Evolutionary conservation across 1,140 invertebrate genomes (phyloP), one percentile per base, ranked within the genome.

Genomic region (Thereuonema tuberculata): DNA sequence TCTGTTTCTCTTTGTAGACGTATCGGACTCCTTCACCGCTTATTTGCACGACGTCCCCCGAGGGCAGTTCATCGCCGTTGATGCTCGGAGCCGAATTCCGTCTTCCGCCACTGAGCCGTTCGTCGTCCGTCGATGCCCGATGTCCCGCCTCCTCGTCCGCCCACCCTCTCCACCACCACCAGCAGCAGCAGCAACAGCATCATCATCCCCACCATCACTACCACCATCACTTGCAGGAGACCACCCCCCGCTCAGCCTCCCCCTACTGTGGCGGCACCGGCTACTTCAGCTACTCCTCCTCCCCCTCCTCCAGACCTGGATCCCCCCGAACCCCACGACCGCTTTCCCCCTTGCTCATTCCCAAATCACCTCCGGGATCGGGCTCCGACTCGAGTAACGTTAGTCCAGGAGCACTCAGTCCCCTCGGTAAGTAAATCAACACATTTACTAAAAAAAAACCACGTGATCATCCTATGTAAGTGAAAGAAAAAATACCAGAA

Each of bases 1-100:
- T n/a, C n/a, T n/a, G n/a, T n/a, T n/a, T n/a, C n/a, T n/a, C n/a
- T n/a, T 61, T 29, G 37, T 63, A 81, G 74, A 79, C 79, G 64
- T 83, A 84, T 65, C 80, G 84, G n/a, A 83, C 84, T 1, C 84
- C 84, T 0, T 86, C 85, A 0, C 84, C 85, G 0, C 84, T 86
- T 63, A 87, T 88, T 59, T 25, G 27, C 61, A 46, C 43, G 20
- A 54, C 60, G 17, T 54, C 53, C 12, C 57, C 61, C 25, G 59
- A 61, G 50, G 5, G 57, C 2, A 59, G 57, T 59, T 23, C 57
- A 9, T 53, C 57, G n/a, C 12, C 5, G 5, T n/a, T 59, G 2
- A n/a, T n/a, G n/a, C 12, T 23, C 3, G 48, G 23, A 2, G 57
- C 37, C 46, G 57, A 59, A 25, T 53, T 46, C 17, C 48, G 48